Evolutionary conservation across 2,888 invertebrate genomes (phyloP).

Genomic region (Chaitophorus viminalis): DNA sequence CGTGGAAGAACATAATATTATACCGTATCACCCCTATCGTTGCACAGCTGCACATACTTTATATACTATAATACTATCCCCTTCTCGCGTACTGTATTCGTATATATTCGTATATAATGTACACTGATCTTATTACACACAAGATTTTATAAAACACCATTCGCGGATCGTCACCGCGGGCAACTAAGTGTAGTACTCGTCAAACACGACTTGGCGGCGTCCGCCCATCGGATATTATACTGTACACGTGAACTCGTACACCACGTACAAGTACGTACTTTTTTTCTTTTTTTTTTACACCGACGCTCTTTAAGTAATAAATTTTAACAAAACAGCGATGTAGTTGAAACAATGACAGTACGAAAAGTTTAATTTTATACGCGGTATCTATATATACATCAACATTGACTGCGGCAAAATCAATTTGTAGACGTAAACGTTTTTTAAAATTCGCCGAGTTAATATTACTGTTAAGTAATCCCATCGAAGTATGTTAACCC

Average conservation of each 20-base stretch:
- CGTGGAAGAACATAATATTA: background rate
- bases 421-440: background rate
- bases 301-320: background rate
- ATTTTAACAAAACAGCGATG: background rate
- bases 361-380: background rate
- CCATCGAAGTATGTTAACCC: background rate
- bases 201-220: background rate
- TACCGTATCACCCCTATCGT: background rate
- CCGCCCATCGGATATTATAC: too few relatives aligned
- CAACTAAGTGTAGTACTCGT: background rate
- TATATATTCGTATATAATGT: background rate
- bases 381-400: background rate
- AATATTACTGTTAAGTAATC: background rate
- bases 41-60: background rate
- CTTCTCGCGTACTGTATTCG: background rate
- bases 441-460: background rate
- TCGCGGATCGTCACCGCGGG: background rate
- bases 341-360: background rate
- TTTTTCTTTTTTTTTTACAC: background rate
- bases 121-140: too few relatives aligned
- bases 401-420: background rate
- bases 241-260: background rate
- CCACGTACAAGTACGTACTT: background rate
- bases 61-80: too few relatives aligned
- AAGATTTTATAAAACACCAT: background rate